Evolutionary conservation across 1,140 invertebrate genomes (phyloP).

Genomic region (Drosophila asahinai): DNA sequence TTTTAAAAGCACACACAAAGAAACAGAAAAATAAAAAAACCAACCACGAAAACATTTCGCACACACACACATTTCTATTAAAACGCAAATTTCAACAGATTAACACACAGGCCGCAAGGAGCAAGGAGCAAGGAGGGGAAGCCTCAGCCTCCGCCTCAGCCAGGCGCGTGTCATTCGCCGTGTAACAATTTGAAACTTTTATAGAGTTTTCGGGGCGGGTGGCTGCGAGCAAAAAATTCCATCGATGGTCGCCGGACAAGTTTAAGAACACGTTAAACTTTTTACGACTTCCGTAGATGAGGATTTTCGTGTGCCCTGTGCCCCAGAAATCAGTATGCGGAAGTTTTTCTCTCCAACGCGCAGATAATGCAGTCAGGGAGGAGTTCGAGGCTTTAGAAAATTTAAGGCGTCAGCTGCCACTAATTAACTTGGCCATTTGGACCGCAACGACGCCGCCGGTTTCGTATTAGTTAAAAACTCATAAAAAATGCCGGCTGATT

Average conservation of each 20-base stretch:
- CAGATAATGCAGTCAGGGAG: constrained; percentile 46
- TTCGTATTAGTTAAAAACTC: constrained; percentile 69
- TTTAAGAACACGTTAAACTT: constrained; percentile 79
- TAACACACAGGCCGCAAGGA: constrained; percentile 56
- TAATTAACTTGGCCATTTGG: constrained; percentile 74
- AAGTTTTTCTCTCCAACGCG: constrained; percentile 7
- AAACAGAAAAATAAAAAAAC: constrained; percentile 33
- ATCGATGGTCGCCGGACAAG: constrained; percentile 43
- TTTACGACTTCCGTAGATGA: constrained; percentile 71
- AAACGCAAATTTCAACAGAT: constrained; percentile 81
- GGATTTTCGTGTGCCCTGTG: constrained; percentile 26
- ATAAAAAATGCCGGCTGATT: constrained; percentile 51
- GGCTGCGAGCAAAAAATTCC: constrained; percentile 31
- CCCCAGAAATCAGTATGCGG: constrained; percentile 19
- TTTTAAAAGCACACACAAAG: constrained; percentile 12
- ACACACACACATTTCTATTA: constrained; percentile 68
- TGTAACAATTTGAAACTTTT: constrained; percentile 82
- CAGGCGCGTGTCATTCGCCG: constrained; percentile 74
- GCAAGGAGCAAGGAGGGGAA: constrained; percentile 6
- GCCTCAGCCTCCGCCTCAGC: not conserved
- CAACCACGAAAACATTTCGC: constrained; percentile 14
- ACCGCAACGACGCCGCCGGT: not conserved
- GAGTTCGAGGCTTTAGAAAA: constrained; percentile 52
- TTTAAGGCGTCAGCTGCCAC: constrained; percentile 58
- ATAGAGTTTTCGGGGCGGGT: constrained; percentile 42